Percentiles rank a stretch among this genome's conserved stretches.
Conservation (phyloP, 2,888 invertebrate species). For the Ceratothoa steindachneri region DNA sequence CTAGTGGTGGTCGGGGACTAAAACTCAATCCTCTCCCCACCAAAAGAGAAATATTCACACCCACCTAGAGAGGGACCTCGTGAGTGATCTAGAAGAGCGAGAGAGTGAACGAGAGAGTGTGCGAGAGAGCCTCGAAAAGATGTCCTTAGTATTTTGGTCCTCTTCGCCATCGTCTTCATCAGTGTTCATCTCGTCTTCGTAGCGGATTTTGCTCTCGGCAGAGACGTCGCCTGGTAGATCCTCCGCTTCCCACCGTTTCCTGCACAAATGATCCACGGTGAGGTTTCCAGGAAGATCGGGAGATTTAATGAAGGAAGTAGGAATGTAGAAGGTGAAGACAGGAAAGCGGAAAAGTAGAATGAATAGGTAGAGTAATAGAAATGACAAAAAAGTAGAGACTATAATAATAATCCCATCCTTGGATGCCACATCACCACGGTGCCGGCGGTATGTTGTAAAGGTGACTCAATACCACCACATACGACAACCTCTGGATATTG, state of each 20-base stretch:
- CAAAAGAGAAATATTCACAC: background rate
- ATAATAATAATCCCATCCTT: no score
- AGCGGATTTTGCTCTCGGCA: slow-evolving; percentile 29
- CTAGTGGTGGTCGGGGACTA: background rate
- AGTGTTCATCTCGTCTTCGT: slow-evolving; percentile 38
- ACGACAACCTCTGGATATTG: no score
- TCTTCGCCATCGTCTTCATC: slow-evolving; percentile 5
- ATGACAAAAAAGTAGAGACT: no score
- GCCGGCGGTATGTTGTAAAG: no score
- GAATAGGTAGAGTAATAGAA: background rate
- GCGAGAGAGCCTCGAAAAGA: slow-evolving; percentile 35
- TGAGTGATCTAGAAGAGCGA: slow-evolving; percentile 17
- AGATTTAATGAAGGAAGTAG: background rate
- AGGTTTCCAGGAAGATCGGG: background rate
- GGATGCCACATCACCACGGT: no score
- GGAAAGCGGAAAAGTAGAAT: background rate
- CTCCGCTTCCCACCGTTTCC: slow-evolving; percentile 39
- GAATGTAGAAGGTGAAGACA: background rate
- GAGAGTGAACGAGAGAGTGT: slow-evolving; percentile 40
- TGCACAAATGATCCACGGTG: background rate
- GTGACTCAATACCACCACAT: no score
- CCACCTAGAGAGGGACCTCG: background rate
- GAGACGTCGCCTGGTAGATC: slow-evolving; percentile 30
- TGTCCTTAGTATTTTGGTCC: slow-evolving; percentile 17
- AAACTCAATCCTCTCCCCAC: no score